Percentiles rank a stretch among this genome's conserved stretches.
Evolutionary conservation across 2,113 vertebrate genomes (phyloP).

Genomic region (Burhinus oedicnemus): DNA sequence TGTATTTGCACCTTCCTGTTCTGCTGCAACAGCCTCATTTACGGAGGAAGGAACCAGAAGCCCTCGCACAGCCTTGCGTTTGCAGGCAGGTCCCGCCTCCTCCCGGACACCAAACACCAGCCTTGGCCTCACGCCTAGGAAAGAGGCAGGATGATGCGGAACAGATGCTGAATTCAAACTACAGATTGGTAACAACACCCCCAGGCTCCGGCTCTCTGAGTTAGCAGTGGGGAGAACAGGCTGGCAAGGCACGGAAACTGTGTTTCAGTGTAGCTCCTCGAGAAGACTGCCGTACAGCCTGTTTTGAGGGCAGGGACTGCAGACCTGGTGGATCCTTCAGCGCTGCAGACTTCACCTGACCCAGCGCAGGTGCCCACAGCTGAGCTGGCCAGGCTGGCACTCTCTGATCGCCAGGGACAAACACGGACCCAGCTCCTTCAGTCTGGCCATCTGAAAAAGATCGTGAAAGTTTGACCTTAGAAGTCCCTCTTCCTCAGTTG

Average conservation of each 20-base stretch:
- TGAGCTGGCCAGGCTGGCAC: accelerated
- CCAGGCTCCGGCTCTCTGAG: not conserved
- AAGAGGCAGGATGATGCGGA: not conserved
- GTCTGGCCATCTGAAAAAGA: not conserved
- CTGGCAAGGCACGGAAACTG: not conserved
- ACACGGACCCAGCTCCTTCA: not conserved
- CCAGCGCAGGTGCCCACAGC: not conserved
- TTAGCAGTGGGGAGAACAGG: not conserved
- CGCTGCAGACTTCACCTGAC: not conserved
- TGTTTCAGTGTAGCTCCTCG: not conserved
- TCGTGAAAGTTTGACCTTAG: not conserved
- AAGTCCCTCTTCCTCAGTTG: not conserved
- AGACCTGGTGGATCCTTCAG: not conserved
- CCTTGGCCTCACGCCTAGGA: not conserved
- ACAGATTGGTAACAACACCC: slow-evolving; percentile 22
- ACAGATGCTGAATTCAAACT: slow-evolving; percentile 30
- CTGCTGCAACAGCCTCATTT: not conserved
- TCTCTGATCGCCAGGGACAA: not conserved
- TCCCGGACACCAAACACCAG: not conserved
- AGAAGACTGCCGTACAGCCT: not conserved
- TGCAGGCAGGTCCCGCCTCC: slow-evolving; percentile 7
- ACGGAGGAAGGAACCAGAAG: not conserved
- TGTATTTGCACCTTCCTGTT: not conserved
- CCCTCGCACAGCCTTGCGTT: not conserved
- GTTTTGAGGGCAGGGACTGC: not conserved